A percentile compares a stretch with the other conserved stretches of the same genome.
phyloP scores from a whole-genome alignment of 2,888 invertebrate species.

The Amblyteles armatorius region DNA sequence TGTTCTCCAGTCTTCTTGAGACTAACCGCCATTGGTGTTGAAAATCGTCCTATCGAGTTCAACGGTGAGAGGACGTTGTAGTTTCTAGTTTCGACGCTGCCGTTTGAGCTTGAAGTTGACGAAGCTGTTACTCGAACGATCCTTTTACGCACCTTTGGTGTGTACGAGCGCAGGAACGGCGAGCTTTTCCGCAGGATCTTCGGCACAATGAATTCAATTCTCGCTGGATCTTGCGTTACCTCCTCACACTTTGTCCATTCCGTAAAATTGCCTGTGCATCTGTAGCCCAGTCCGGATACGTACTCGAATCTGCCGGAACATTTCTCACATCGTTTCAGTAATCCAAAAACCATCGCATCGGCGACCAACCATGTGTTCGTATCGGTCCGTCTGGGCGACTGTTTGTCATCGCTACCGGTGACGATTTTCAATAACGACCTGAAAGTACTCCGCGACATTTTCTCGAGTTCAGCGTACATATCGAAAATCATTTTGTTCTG shows the following conservation, averaged over 20 bases:
- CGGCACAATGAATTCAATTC: conserved; percentile 90
- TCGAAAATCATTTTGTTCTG: too few species aligned
- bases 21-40: not conserved
- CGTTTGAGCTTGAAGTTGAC: conserved; percentile 75
- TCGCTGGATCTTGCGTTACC: conserved; percentile 89
- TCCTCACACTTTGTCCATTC: conserved; percentile 96
- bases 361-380: conserved; percentile 84
- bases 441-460: too few species aligned
- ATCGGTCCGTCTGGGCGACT: too few species aligned
- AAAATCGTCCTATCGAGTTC: too few species aligned
- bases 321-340: conserved; percentile 90
- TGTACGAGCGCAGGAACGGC: conserved; percentile 87
- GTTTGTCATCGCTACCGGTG: too few species aligned
- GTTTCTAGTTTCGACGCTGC: too few species aligned
- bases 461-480: too few species aligned
- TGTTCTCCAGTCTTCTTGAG: not conserved
- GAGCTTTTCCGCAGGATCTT: conserved; percentile 86
- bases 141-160: conserved; percentile 87
- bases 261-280: conserved; percentile 92
- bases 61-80: too few species aligned
- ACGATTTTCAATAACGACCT: too few species aligned
- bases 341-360: conserved; percentile 96
- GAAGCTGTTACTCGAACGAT: conserved; percentile 86
- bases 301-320: conserved; percentile 92
- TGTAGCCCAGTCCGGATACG: conserved; percentile 90